Evolutionary conservation across 2,797 vertebrate genomes (phyloP).

Genomic region (Momotus momota): DNA sequence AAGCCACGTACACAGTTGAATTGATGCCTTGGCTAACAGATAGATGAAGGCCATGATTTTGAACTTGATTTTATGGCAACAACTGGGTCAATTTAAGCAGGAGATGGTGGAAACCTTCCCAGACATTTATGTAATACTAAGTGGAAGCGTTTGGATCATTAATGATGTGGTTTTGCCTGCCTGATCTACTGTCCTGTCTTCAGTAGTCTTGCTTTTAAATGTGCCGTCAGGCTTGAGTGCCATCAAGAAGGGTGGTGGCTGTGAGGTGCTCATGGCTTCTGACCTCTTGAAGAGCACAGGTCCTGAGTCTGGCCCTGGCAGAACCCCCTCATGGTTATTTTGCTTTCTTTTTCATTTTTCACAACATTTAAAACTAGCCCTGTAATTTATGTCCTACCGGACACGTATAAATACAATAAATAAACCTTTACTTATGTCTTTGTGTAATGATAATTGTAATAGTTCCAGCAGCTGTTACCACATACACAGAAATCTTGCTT

Average conservation of each 20-base stretch:
- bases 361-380: not conserved
- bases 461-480: not conserved
- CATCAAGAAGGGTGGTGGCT: not conserved
- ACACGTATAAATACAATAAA: not conserved
- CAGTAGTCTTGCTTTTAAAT: not conserved
- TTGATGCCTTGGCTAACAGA: not conserved
- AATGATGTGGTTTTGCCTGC: rapidly evolving
- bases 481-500: not conserved
- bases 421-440: not conserved
- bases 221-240: not conserved
- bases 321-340: not conserved
- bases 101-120: not conserved
- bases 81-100: not conserved
- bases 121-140: not conserved
- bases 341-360: not conserved
- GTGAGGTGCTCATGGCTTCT: not conserved
- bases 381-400: not conserved
- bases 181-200: not conserved
- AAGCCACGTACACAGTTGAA: not conserved
- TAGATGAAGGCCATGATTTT: not conserved
- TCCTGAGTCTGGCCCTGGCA: not conserved
- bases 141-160: not conserved
- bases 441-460: not conserved
- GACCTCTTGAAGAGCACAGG: not conserved
- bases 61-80: not conserved